phyloP scores from a whole-genome alignment of 1,140 invertebrate species.

The Eueides isabella region DNA sequence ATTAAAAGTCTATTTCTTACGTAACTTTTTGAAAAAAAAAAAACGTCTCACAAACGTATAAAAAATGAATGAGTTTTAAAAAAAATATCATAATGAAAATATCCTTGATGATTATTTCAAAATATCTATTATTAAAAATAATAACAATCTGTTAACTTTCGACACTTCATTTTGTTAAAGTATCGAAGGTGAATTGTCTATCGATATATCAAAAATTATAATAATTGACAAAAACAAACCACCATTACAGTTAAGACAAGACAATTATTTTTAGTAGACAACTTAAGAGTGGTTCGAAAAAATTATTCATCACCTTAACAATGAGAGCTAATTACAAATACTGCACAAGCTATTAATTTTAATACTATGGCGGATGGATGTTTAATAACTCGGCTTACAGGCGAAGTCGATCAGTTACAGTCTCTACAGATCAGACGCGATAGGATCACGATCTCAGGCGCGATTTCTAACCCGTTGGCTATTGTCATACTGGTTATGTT shows the following conservation, averaged over 20 bases:
- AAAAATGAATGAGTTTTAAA: too few species aligned
- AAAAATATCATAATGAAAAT: too few species aligned
- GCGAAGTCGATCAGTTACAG: conserved; percentile 5
- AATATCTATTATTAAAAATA: too few species aligned
- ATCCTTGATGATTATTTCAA: too few species aligned
- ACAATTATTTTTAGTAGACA: conserved; percentile 14
- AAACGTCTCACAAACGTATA: too few species aligned
- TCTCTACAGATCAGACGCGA: conserved; percentile 15
- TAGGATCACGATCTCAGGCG: conserved; percentile 23
- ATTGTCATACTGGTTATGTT: conserved; percentile 26
- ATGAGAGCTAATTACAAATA: conserved; percentile 16
- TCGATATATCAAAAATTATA: background rate
- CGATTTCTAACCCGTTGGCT: conserved; percentile 23
- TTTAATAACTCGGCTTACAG: background rate
- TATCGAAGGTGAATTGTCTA: too few species aligned
- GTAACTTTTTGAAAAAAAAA: too few species aligned
- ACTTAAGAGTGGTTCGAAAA: conserved; percentile 37
- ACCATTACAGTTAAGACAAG: conserved; percentile 35
- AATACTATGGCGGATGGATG: background rate
- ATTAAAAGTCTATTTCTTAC: too few species aligned
- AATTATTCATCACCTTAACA: conserved; percentile 38
- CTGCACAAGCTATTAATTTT: conserved; percentile 4
- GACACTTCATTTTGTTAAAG: too few species aligned
- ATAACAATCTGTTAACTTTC: too few species aligned
- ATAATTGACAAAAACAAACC: background rate